These are phyloP conservation scores for Perdita meconis DNA, from an alignment of 2,888 invertebrate species.

Conservation along the genomic window DNA sequence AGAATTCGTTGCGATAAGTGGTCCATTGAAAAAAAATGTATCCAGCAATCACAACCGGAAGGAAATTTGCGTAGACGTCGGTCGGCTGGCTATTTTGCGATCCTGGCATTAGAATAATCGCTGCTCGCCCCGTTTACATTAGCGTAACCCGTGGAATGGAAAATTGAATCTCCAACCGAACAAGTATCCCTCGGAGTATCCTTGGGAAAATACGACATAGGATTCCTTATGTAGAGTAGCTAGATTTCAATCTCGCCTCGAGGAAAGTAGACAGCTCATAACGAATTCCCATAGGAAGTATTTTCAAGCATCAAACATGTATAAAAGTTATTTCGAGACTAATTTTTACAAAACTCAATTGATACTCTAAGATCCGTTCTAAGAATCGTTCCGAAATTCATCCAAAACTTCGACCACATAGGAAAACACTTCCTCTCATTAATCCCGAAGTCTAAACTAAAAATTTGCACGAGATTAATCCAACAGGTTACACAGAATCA, in stretches of 20 bases:
- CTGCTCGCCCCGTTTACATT: constrained; percentile 6
- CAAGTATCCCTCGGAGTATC: neutral
- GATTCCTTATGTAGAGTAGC: neutral
- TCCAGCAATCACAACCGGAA: neutral
- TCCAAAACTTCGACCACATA: neutral
- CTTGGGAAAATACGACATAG: constrained; percentile 2
- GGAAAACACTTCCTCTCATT: no score
- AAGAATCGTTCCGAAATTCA: no score
- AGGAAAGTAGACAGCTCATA: neutral
- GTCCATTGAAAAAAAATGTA: neutral
- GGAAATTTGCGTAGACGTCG: constrained; percentile 5
- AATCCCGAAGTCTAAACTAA: no score
- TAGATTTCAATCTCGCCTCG: neutral
- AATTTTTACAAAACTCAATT: neutral
- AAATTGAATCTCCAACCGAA: constrained; percentile 16
- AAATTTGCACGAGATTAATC: no score
- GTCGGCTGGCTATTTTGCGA: neutral
- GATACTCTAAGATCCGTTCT: no score
- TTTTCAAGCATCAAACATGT: neutral
- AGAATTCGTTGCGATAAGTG: no score
- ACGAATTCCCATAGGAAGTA: neutral
- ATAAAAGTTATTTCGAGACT: no score
- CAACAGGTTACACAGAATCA: no score
- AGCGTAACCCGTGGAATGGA: constrained; percentile 3
- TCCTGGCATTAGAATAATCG: constrained; percentile 17